These are phyloP conservation scores for Tauraco erythrolophus DNA, from an alignment of 2,113 vertebrate genomes.

Conservation along the genomic window DNA sequence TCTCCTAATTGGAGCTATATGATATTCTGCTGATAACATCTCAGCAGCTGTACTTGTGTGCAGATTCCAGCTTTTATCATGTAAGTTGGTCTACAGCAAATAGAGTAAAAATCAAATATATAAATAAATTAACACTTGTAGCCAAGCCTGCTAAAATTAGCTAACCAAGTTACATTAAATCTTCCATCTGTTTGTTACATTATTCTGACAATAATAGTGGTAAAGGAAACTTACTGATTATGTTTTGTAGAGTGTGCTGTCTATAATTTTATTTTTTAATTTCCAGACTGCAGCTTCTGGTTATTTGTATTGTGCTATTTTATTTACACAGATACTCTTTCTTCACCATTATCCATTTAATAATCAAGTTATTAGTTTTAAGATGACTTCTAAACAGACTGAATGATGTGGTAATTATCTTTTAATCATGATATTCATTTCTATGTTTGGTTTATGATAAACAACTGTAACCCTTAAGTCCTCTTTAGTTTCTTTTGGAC, in stretches of 20 bases:
- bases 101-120: conserved; percentile 60
- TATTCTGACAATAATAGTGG: conserved; percentile 47
- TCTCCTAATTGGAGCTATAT: conserved; percentile 20
- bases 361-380: background rate
- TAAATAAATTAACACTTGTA: conserved; percentile 63
- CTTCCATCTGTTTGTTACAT: conserved; percentile 65
- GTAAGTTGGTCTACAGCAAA: conserved; percentile 34
- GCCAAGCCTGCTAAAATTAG: conserved; percentile 72
- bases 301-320: conserved; percentile 49
- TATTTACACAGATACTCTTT: conserved; percentile 44
- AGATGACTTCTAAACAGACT: conserved; percentile 22
- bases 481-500: background rate
- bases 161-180: conserved; percentile 68
- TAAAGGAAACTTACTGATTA: conserved; percentile 62
- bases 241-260: conserved; percentile 51
- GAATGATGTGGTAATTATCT: conserved; percentile 27
- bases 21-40: conserved; percentile 46
- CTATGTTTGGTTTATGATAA: conserved; percentile 5
- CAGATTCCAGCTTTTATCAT: conserved; percentile 60
- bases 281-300: conserved; percentile 33
- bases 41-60: conserved; percentile 28
- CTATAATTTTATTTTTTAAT: conserved; percentile 54
- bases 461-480: background rate
- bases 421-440: background rate
- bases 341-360: background rate